Percentiles rank a stretch among this genome's conserved stretches.
Conservation (phyloP, 2,888 invertebrate species). For the Allygus modestus region DNA sequence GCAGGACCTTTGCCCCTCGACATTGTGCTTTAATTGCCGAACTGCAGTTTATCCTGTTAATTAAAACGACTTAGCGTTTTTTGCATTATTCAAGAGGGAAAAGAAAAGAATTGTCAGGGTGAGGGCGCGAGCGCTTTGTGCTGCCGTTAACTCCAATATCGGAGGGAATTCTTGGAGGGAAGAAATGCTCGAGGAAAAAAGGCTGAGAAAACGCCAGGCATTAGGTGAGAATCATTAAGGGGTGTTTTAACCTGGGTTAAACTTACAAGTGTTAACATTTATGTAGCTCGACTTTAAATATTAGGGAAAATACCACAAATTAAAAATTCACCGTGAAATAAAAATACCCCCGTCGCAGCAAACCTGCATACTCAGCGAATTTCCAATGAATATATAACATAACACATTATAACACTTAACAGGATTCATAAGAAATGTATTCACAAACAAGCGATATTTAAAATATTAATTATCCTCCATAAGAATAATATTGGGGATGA, state of each 20-base stretch:
- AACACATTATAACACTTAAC: too few relatives aligned
- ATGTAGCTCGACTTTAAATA: too few relatives aligned
- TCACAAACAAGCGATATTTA: too few relatives aligned
- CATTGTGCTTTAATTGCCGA: constrained; percentile 53
- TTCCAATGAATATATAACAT: too few relatives aligned
- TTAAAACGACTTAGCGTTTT: constrained; percentile 52
- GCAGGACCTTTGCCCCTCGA: background rate
- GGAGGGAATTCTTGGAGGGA: constrained; percentile 10
- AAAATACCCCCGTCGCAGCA: too few relatives aligned
- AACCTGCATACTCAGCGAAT: too few relatives aligned
- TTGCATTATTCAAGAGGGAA: constrained; percentile 57
- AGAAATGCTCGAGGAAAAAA: background rate
- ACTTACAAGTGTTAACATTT: too few relatives aligned
- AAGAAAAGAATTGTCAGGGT: constrained; percentile 48
- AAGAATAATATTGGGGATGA: too few relatives aligned
- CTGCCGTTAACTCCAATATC: constrained; percentile 29
- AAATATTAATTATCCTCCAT: too few relatives aligned
- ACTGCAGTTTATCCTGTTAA: constrained; percentile 53
- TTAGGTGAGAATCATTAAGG: constrained; percentile 3
- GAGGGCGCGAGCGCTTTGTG: constrained; percentile 29
- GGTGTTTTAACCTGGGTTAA: background rate
- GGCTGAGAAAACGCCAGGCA: background rate
- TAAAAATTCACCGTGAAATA: too few relatives aligned
- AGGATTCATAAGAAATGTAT: too few relatives aligned
- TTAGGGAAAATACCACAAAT: too few relatives aligned